Evolutionary conservation across 2,113 vertebrate species (phyloP), one percentile per base, ranked within the genome.

Genomic region (Otolemur garnettii): DNA sequence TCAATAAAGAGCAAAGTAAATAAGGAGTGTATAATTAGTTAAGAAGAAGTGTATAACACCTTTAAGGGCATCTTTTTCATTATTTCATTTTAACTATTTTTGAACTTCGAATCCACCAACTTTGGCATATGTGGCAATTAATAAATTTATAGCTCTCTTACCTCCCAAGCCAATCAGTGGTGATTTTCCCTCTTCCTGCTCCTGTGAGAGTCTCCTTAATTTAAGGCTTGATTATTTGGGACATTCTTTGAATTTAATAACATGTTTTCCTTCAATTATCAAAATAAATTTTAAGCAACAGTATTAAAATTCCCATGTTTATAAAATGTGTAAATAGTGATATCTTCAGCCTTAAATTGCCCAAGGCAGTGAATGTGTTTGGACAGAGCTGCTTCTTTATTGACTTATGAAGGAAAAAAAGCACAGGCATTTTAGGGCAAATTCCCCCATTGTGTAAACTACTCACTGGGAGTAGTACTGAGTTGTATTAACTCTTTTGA

Each of bases 401-500:
- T 95, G 81, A 96, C n/a, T 93, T 96, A 57, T 50, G 33, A 83
- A 85, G 79, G 22, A 64, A 80, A 88, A 87, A 55, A 84, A 33
- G 45, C 19, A 81, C 50, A 88, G 4, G 6, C 35, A 84, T 94
- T 94, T 93, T 92, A 95, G 64, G 45, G 38, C 38, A 91, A 33
- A 75, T 74, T 79, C 45, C 60, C 69, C 78, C 85, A 84, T 91
- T 57, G 74, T 94, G 64, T 95, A 96, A 97, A 87, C 59, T 94
- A 66, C 24, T 93, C 90, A 79, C 88, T 83, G 85, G 72, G 72
- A 92, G 28, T 92, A 74, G 87, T 81, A 59, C 85, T 50, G 75
- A 85, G 82, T 90, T 95, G 88, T 85, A 94, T 94, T 94, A 96
- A 96, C 91, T 94, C 92, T 96, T 97, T 95, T 97, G 96, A 91